A percentile compares a stretch with the other conserved stretches of the same genome.
phyloP scores from a whole-genome alignment of 2,113 vertebrate species.

The Zosterops pallidus region DNA sequence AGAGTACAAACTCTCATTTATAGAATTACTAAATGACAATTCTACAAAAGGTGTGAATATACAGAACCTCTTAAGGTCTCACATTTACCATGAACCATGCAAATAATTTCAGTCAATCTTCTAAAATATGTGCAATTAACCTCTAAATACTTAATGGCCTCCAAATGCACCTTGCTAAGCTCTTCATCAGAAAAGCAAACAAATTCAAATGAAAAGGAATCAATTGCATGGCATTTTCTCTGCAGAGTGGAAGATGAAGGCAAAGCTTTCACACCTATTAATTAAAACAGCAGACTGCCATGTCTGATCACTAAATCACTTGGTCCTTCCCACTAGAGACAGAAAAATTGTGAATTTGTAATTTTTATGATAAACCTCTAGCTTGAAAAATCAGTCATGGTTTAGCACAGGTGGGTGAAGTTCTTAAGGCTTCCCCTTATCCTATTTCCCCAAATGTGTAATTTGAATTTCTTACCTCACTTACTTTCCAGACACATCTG shows the following conservation, averaged over 20 bases:
- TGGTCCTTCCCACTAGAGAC: neutral
- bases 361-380: neutral
- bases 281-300: neutral
- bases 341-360: neutral
- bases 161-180: constrained; percentile 1
- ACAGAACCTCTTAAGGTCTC: constrained; percentile 18
- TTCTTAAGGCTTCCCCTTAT: neutral
- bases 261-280: neutral
- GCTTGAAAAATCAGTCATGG: neutral
- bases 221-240: neutral
- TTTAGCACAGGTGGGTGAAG: neutral
- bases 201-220: neutral
- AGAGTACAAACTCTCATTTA: constrained; percentile 46
- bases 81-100: neutral
- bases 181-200: constrained; percentile 9
- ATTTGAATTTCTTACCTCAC: neutral
- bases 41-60: constrained; percentile 24
- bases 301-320: neutral
- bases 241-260: neutral
- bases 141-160: neutral
- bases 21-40: constrained; percentile 33
- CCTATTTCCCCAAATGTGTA: neutral
- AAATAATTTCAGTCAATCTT: neutral
- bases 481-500: neutral
- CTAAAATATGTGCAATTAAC: neutral